Base-by-base conservation (phyloP, 1,140 invertebrate species). In the Lucilia sericata region DNA sequence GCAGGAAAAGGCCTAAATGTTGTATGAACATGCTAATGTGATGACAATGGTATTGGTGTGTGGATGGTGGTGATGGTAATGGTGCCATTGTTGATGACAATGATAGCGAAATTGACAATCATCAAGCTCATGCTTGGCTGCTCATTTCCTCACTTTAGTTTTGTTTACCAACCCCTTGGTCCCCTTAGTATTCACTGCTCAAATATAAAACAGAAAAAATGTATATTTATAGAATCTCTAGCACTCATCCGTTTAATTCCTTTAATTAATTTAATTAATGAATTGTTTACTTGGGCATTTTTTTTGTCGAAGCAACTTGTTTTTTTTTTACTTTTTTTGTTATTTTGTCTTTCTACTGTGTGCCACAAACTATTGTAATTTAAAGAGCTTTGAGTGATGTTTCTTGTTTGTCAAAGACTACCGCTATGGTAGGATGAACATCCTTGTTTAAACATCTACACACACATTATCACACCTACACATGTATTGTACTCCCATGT, bases 211-310 rank as follows among this genome's bases (percentile, higher is more conserved):
- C 42, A 42, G 7, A 42, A 42, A 42, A 42, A 42, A 14, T 55
- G 51, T 55, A 49, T 49, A 14, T 65, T 8, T 70, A 70, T 21
- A 70, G 65, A 70, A 21, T 21, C 65, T 70, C 10, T 25, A 21
- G 65, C 19, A 70, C n/a, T 70, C 65, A 70, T 70, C 65, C 65
- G 21, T 70, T 70, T 70, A 70, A 70, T 70, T 70, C 65, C 65
- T 70, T 70, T 70, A 70, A 70, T 70, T 70, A 70, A 70, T 70
- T 70, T 21, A 70, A 70, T 70, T 70, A 70, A 70, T 70, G 65
- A 70, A 70, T 70, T 70, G 65, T 21, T 70, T 70, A 19, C 19
- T 70, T 70, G 1, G 60, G n/a, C 19, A 70, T 65, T 65, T 65
- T 65, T 65, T 65, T 14, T n/a, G n/a, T 1, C 25, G 25, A 30